Percentiles rank a stretch among this genome's conserved stretches.
Conservation (phyloP, 2,888 invertebrate genomes). For the Drosophila merina region DNA sequence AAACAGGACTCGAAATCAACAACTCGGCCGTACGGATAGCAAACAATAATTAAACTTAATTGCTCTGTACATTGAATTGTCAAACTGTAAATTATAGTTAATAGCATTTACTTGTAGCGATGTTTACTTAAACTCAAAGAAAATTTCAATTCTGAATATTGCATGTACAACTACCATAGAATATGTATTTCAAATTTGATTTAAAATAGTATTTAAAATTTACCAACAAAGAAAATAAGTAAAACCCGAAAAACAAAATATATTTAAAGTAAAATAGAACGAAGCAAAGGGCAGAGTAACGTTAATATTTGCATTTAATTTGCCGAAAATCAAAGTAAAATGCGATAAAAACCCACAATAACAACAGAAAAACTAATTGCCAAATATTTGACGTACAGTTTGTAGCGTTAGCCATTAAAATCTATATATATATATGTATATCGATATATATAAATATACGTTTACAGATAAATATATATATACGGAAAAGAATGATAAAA, state of each 20-base stretch:
- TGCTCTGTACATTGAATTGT: constrained; percentile 62
- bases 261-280: constrained; percentile 40
- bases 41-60: constrained; percentile 74
- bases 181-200: constrained; percentile 27
- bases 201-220: constrained; percentile 10
- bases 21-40: constrained; percentile 28
- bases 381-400: constrained; percentile 72
- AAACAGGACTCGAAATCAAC: constrained; percentile 23
- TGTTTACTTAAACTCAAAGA: constrained; percentile 29
- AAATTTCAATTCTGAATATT: constrained; percentile 42
- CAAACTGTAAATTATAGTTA: constrained; percentile 50
- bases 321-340: constrained; percentile 40
- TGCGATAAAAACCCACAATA: constrained; percentile 42
- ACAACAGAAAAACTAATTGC: constrained; percentile 66
- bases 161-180: constrained; percentile 48
- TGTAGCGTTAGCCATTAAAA: constrained; percentile 48
- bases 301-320: constrained; percentile 70
- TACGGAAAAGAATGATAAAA: constrained; percentile 26
- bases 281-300: constrained; percentile 22
- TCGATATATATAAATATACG: constrained; percentile 35
- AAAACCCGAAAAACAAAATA: constrained; percentile 9
- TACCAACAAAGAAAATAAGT: constrained; percentile 38
- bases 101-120: constrained; percentile 43
- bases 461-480: constrained; percentile 27
- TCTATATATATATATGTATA: constrained; percentile 35